phyloP scores from a whole-genome alignment of 1,140 invertebrate genomes.

The Bombus polaris region DNA sequence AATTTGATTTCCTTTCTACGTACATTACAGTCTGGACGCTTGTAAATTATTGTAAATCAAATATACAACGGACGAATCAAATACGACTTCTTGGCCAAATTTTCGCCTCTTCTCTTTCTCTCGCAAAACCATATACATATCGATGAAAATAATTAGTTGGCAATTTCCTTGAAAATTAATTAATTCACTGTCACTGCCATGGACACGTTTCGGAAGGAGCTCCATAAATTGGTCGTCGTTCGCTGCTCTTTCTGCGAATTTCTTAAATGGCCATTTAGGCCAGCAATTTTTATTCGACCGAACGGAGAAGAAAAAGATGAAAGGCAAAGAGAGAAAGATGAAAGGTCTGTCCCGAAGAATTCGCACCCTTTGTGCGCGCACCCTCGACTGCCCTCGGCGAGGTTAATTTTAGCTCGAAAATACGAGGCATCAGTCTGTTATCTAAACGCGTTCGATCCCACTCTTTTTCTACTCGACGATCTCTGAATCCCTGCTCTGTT shows the following conservation, averaged over 20 bases:
- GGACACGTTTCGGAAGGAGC: too few relatives aligned
- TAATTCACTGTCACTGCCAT: too few relatives aligned
- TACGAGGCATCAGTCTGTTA: background rate
- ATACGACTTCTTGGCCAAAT: too few relatives aligned
- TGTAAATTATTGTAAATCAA: too few relatives aligned
- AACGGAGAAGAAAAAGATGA: background rate
- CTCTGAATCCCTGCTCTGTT: background rate
- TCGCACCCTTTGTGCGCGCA: background rate
- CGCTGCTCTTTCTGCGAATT: background rate
- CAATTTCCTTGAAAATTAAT: too few relatives aligned
- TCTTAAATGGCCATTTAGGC: background rate
- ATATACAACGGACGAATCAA: too few relatives aligned
- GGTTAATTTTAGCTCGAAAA: constrained; percentile 11
- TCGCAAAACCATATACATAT: too few relatives aligned
- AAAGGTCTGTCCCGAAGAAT: too few relatives aligned
- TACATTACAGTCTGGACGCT: too few relatives aligned
- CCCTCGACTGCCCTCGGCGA: background rate
- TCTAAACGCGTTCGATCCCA: background rate
- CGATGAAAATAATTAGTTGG: too few relatives aligned
- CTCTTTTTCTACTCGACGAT: background rate
- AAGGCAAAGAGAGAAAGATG: background rate
- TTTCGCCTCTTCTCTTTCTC: too few relatives aligned
- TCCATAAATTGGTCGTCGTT: background rate
- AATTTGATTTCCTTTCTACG: too few relatives aligned
- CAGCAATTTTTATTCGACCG: background rate